Base-by-base conservation (phyloP, 2,888 invertebrate genomes). In the Drosophila mettleri region DNA sequence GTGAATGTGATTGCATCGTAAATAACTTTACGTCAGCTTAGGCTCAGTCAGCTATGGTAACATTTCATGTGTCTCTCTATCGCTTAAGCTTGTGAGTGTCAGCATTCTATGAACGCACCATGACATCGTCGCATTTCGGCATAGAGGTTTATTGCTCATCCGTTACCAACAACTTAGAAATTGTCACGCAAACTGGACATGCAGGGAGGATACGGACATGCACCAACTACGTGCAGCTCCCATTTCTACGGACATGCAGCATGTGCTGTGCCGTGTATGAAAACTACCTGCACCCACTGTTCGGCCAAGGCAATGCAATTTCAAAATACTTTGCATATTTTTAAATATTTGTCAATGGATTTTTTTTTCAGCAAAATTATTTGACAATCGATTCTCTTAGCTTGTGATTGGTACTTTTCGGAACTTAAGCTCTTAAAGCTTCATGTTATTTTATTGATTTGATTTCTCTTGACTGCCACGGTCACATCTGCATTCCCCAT, bases 261-360 rank as follows among this genome's bases (percentile, higher is more conserved):
- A 16, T 43, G 49, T 16, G 31, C 8, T 12, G 14, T 33, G 31
- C 14, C 0, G 38, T 16, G 39, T 0, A 14, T 16, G 20, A 22
- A 31, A n/a, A 12, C 33, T 31, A 8, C 27, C 29, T 9, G 12
- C 49, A 59, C 63, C 39, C 48, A 34, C 20, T 57, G 55, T 52
- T 75, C 61, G 53, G 51, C 55, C 78, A 61, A 57, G 49, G 63
- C 69, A 73, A 86, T 81, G 75, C 64, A 78, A 85, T 86, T 84
- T 74, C n/a, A 18, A 75, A 69, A 75, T 81, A 60, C 65, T 69
- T 81, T 72, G 72, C 75, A 84, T 81, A 49, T 69, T 64, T 75
- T 65, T 62, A 72, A 84, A 78, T 78, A 84, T 71, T 74, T 80
- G 78, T 66, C 69, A 71, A 63, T 68, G 65, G 45, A 36, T 34